Base-by-base conservation (phyloP, 2,113 vertebrate species). In the Heliornis fulica region DNA sequence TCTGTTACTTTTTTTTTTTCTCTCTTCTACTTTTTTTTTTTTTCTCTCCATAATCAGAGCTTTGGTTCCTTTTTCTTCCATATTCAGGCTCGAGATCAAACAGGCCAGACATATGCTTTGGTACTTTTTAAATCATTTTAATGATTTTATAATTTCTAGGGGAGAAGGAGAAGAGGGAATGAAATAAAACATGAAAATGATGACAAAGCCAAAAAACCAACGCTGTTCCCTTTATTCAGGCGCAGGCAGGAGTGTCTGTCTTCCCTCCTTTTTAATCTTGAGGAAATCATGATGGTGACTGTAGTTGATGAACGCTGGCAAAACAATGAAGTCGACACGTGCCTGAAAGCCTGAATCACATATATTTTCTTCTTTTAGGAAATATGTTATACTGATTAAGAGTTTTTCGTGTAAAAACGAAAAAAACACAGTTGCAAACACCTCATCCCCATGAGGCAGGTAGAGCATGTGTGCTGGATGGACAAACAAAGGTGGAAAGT, bases 11-110 rank as follows among this genome's bases (percentile, higher is more conserved):
- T 92, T 95, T 96, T 54, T 79, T 51, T 79, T 36, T 15, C 51
- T 83, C 88, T 92, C 91, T 94, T 94, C 89, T 95, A 43, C 70
- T 69, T 72, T 78, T 90, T 86, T 84, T 84, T 68, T 69, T 72
- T 78, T 90, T 86, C 84, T 84, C 72, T 45, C 97, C 95, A 92
- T 95, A 98, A 97, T 98, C 97, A 97, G 96, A 94, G 90, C 87
- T 96, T 96, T 77, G 13, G 97, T 87, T 96, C 70, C 92, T 97
- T 96, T 93, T 97, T 92, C 77, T 84, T 97, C 88, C 68, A 12
- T 96, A 94, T 98, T 98, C 94, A 97, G 84, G 46, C 93, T 87
- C 10, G 14, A 98, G 98, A 98, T 98, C 98, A 98, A 98, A 98
- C 97, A 96, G 85, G 60, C 87, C 88, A 57, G 90, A 97, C 97